Base-by-base conservation (phyloP, 2,797 vertebrate species). In the Scolopax bukidnonensis region DNA sequence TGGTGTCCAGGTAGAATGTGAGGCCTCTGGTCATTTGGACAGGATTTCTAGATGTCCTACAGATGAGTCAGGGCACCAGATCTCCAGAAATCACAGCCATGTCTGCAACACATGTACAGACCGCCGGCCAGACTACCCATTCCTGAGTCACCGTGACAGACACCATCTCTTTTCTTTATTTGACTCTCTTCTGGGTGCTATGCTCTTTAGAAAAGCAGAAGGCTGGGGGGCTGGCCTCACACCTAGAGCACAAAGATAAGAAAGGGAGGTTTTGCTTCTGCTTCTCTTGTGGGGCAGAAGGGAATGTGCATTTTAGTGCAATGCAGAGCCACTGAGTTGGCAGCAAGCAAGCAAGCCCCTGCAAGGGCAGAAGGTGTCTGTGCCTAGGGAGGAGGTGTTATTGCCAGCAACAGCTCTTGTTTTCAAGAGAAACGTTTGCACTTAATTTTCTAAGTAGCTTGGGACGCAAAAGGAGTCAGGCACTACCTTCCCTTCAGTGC, bases 61-160 rank as follows among this genome's bases (percentile, higher is more conserved):
- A 91, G 63, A 25, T 85, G 79, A 95, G 32, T 74, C 89, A 83
- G 68, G 79, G 25, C 27, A 54, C 54, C 24, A 56, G 53, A 45
- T 77, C 60, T 77, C 71, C 84, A 83, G 84, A 91, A 91, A 85
- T 83, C 87, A 82, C 27, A 92, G 68, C 40, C 68, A 13, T 7
- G 51, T 48, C 68, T 80, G 60, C 78, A 89, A 40, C 13, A 69
- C 33, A 50, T 1, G 41, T 13, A n/a, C 45, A 84, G 64, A 71
- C 27, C 5, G 2, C 41, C 21, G 48, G 53, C n/a, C 61, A 85
- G 80, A 74, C 51, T 19, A 36, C 25, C 67, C 41, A 41, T 83
- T 89, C 63, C 75, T 87, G 84, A 73, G 75, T 59, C 75, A 63
- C 2, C 1, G 45, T 17, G 50, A 83, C 30, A 89, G 45, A 87